Evolutionary conservation across 2,888 invertebrate species (phyloP), one percentile per base, ranked within the genome.

Genomic region (Ectropis crepuscularia): DNA sequence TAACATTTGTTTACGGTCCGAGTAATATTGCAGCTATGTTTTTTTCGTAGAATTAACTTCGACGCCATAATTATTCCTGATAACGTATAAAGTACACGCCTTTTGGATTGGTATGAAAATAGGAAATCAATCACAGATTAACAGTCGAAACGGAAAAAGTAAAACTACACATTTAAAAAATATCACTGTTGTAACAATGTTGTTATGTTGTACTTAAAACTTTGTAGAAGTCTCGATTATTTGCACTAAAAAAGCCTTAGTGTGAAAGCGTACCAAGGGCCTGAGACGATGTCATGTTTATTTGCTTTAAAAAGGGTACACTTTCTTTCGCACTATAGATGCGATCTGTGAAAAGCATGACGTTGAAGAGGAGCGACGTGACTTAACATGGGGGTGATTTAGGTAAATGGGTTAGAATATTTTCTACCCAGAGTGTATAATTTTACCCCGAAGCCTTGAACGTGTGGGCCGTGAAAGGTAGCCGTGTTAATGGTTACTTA

Each of bases 271-370:
- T 42, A 11, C 42, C 47, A 61, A 63, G 53, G 68, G 63, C 57
- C 71, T 63, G 58, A 87, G 86, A 86, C 86, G 85, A 86, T 84
- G 87, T 86, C 88, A 86, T 88, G 90, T 90, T 88, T 90, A 90
- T 91, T 90, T 89, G 86, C 84, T 84, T 87, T 84, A 82, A 86
- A 86, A 85, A 85, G 86, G 82, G 80, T 82, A 79, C 77, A 78
- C 80, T 84, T 86, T 85, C 82, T 85, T 87, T 87, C 81, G 82
- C 86, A 69, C 72, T 72, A 78, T 72, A 76, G 75, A 76, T 73
- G 72, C 70, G 72, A 68, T 74, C 71, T 73, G 68, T 80, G 78
- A 83, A 85, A 85, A 79, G 78, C 77, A 79, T 80, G 82, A 84
- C 83, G 79, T 81, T 82, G 79, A 83, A 80, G 80, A 83, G 82